Percentiles rank a stretch among this genome's conserved stretches.
These are phyloP conservation scores for Pimephales promelas DNA, from an alignment of 2,113 vertebrate species.

Conservation along the genomic window DNA sequence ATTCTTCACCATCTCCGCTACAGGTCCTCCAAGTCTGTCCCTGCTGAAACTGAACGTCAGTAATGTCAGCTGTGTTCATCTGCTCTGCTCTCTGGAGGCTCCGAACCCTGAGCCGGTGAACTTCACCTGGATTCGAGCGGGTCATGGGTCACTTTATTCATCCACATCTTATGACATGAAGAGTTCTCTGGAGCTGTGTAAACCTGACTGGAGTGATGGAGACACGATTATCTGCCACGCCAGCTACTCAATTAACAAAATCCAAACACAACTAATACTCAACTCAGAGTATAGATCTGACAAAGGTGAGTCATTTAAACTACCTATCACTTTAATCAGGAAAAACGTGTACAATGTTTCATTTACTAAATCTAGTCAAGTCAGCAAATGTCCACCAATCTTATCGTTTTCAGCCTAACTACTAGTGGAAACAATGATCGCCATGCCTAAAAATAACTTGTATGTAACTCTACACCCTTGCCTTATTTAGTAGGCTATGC, in stretches of 20 bases:
- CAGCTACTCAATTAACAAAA: neutral
- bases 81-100: slow-evolving; percentile 47
- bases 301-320: slow-evolving; percentile 14
- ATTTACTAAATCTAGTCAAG: neutral
- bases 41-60: slow-evolving; percentile 35
- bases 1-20: neutral
- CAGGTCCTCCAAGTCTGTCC: slow-evolving; percentile 12
- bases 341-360: neutral
- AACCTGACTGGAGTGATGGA: slow-evolving; percentile 48
- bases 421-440: neutral
- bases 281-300: too few species aligned
- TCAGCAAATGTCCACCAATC: neutral
- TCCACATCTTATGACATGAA: neutral
- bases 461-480: too few species aligned
- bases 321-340: neutral
- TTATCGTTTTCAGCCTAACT: neutral
- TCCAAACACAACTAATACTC: neutral
- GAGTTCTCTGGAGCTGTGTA: slow-evolving; percentile 46
- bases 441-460: too few species aligned
- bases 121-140: slow-evolving; percentile 51
- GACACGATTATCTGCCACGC: slow-evolving; percentile 45
- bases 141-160: neutral
- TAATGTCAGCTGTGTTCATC: slow-evolving; percentile 40
- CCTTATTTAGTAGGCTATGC: too few species aligned
- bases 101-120: slow-evolving; percentile 15